Base-by-base conservation (phyloP, 2,113 vertebrate genomes). In the Semnornis frantzii region DNA sequence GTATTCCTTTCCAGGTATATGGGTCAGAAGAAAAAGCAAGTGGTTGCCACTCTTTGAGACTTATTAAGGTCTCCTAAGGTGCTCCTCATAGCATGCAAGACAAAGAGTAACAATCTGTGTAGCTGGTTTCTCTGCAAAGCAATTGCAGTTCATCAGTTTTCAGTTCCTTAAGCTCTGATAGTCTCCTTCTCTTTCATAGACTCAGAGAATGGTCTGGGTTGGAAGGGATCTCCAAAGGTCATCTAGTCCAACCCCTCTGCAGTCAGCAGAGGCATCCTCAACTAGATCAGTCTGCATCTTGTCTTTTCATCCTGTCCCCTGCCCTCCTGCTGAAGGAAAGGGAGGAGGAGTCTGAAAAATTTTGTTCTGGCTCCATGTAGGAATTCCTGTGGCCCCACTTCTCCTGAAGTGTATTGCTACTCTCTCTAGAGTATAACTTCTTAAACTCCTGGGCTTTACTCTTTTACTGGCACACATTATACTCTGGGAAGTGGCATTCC, bases 281-380 rank as follows among this genome's bases (percentile, higher is more conserved):
- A 21, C 20, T 20, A 48, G 48, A 48, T 48, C 48, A 20, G 48
- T 9, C 10, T 48, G 48, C 48, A 57, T 6, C 4, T 72, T 74
- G 25, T 12, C 27, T 80, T 88, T 80, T 83, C 19, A 31, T 57
- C 15, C 44, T 39, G 3, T 59, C 15, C 13, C 3, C 15, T 81
- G 28, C 31, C 5, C 11, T 74, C 15, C n/a, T 69, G 33, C 59
- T 48, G 20, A 62, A 46, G 21, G 34, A 84, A 87, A 15, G 7
- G 37, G 76, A 8, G 24, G 71, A 54, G 25, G 23, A 39, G 21
- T 69, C 25, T 79, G 28, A 88, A 68, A 82, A 59, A 15, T 34
- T 0, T 0, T 48, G 2, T 34, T 85, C 28, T 80, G 24, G 19
- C 6, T 74, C 24, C 12, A 2, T 16, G 21, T n/a, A 55, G 78